phyloP scores from a whole-genome alignment of 2,888 invertebrate species.

The Gortyna flavago region DNA sequence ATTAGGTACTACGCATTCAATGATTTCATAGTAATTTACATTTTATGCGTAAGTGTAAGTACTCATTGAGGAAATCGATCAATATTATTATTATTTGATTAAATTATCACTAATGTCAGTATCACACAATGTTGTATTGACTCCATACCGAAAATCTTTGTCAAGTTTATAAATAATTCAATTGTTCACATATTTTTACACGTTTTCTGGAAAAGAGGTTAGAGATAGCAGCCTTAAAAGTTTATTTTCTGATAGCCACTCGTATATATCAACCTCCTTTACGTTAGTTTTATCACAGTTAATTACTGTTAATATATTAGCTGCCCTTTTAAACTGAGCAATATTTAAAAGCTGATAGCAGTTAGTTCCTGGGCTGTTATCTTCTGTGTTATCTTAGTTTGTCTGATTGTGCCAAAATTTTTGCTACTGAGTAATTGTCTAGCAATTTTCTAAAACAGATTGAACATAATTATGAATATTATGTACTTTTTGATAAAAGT shows the following conservation, averaged over 20 bases:
- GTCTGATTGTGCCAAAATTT: constrained; percentile 28
- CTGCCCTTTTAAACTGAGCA: constrained; percentile 35
- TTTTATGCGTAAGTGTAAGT: neutral
- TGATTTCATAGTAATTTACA: constrained; percentile 17
- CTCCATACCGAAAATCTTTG: neutral
- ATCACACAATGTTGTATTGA: neutral
- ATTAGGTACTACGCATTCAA: constrained; percentile 31
- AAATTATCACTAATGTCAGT: neutral
- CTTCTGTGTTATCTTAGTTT: constrained; percentile 28
- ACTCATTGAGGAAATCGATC: constrained; percentile 28
- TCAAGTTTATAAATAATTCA: constrained; percentile 17
- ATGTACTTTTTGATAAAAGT: neutral
- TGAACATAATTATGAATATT: neutral
- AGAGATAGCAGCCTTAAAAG: constrained; percentile 21
- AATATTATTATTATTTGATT: constrained; percentile 14
- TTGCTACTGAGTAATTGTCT: constrained; percentile 4
- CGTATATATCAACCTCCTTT: constrained; percentile 25
- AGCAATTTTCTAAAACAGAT: constrained; percentile 8
- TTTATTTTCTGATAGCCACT: constrained; percentile 35
- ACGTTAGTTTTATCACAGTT: constrained; percentile 37
- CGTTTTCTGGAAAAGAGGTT: constrained; percentile 25
- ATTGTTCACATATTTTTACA: constrained; percentile 1
- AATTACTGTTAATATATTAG: constrained; percentile 38
- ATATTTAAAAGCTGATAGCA: constrained; percentile 42
- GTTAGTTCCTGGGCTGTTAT: constrained; percentile 45